These are phyloP conservation scores for Nymphalis urticae DNA, from an alignment of 2,888 invertebrate genomes.

Conservation along the genomic window DNA sequence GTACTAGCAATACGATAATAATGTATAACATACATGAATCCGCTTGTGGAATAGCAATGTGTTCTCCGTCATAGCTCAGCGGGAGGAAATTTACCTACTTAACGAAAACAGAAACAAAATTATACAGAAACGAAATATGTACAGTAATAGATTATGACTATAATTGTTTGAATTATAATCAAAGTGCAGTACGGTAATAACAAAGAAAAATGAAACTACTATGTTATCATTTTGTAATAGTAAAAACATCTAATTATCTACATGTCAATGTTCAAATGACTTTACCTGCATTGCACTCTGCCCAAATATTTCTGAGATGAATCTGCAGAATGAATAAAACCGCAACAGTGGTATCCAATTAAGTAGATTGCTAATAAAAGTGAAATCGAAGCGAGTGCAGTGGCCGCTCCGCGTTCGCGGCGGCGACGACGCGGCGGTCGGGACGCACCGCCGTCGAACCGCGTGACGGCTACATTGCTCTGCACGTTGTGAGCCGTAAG, in stretches of 20 bases:
- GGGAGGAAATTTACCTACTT: no score
- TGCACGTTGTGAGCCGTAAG: slow-evolving; percentile 5
- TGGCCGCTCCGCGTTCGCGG: slow-evolving; percentile 61
- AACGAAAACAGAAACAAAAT: background rate
- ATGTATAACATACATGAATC: no score
- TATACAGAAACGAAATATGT: background rate
- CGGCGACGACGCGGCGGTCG: slow-evolving; percentile 21
- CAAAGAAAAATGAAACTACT: background rate
- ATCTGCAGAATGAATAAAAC: slow-evolving; percentile 77
- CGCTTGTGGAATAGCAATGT: no score
- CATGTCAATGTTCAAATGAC: slow-evolving; percentile 20
- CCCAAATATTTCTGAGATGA: slow-evolving; percentile 62
- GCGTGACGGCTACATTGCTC: slow-evolving; percentile 12
- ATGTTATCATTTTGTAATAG: background rate
- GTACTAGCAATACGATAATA: no score
- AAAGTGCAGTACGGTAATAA: background rate
- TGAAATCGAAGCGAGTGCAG: slow-evolving; percentile 81
- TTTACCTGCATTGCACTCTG: slow-evolving; percentile 22
- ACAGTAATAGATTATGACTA: no score
- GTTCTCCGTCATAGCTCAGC: no score
- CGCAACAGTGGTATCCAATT: slow-evolving; percentile 79
- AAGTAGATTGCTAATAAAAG: slow-evolving; percentile 81
- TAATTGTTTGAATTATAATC: no score
- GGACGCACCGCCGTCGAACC: slow-evolving; percentile 16
- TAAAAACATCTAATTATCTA: slow-evolving; percentile 1